Percentiles rank a stretch among this genome's conserved stretches.
phyloP scores from a whole-genome alignment of 2,888 invertebrate genomes.

The Tetanocera ferruginea region DNA sequence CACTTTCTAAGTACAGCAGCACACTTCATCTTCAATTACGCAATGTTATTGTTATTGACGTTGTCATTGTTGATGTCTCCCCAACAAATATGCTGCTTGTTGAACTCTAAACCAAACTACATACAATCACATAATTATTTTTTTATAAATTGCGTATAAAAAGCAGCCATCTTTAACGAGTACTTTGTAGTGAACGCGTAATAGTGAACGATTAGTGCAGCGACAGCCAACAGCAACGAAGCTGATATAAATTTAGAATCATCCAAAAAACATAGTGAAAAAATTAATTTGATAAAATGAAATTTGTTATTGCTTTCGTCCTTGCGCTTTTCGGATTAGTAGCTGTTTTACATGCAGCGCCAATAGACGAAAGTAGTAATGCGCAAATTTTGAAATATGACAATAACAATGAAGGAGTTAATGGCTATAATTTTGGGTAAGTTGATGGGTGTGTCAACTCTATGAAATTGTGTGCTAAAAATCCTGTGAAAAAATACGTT shows the following conservation, averaged over 20 bases:
- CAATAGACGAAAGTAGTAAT: constrained; percentile 59
- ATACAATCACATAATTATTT: too few relatives aligned
- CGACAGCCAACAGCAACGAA: not conserved
- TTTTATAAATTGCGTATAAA: constrained; percentile 13
- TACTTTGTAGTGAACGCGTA: not conserved
- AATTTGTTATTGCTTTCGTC: not conserved
- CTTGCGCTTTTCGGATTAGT: not conserved
- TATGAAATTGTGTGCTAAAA: not conserved
- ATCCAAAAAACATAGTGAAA: too few relatives aligned
- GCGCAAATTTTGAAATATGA: constrained; percentile 76
- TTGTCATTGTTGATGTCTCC: too few relatives aligned
- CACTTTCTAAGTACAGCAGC: too few relatives aligned
- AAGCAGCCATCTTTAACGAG: not conserved
- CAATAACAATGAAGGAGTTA: constrained; percentile 68
- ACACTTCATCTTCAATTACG: too few relatives aligned
- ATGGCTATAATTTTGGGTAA: constrained; percentile 65
- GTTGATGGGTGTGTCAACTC: constrained; percentile 42
- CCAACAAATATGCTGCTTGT: too few relatives aligned
- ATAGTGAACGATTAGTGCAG: not conserved
- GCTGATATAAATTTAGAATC: too few relatives aligned
- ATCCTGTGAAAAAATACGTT: too few relatives aligned
- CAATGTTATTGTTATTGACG: too few relatives aligned
- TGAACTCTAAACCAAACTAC: too few relatives aligned
- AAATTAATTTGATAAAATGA: too few relatives aligned
- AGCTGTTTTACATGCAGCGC: not conserved